These are phyloP conservation scores for Phoeniculus purpureus DNA, from an alignment of 2,797 vertebrate genomes.

Conservation along the genomic window DNA sequence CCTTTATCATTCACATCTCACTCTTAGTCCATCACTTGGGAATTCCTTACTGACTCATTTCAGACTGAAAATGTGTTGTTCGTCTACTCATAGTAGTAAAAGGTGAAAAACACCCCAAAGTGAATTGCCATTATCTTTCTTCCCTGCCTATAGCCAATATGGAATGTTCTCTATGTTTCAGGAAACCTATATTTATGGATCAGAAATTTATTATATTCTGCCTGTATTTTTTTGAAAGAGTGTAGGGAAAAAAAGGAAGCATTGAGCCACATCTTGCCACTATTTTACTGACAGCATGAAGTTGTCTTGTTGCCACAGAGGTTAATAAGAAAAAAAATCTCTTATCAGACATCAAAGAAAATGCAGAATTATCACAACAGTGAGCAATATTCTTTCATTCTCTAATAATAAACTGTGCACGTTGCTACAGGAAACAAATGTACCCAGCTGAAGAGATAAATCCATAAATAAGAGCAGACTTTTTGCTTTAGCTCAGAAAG, in stretches of 20 bases:
- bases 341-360: constrained; percentile 62
- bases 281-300: constrained; percentile 38
- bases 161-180: background rate
- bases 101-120: background rate
- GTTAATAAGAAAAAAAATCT: constrained; percentile 58
- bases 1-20: constrained; percentile 19
- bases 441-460: constrained; percentile 45
- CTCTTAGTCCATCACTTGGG: constrained; percentile 11
- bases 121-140: background rate
- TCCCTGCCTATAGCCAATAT: background rate
- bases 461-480: constrained; percentile 27
- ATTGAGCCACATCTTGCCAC: background rate
- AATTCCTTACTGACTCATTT: constrained; percentile 40
- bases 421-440: constrained; percentile 56
- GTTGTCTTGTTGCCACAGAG: constrained; percentile 35
- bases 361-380: constrained; percentile 53
- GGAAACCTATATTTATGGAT: constrained; percentile 40
- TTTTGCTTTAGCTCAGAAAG: constrained; percentile 22
- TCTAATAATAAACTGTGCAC: constrained; percentile 32
- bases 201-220: constrained; percentile 1
- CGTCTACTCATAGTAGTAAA: background rate
- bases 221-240: background rate
- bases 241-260: background rate
- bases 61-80: constrained; percentile 45
- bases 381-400: constrained; percentile 55